Base-by-base conservation (phyloP, 2,888 invertebrate genomes). In the Drosophila limbata region DNA sequence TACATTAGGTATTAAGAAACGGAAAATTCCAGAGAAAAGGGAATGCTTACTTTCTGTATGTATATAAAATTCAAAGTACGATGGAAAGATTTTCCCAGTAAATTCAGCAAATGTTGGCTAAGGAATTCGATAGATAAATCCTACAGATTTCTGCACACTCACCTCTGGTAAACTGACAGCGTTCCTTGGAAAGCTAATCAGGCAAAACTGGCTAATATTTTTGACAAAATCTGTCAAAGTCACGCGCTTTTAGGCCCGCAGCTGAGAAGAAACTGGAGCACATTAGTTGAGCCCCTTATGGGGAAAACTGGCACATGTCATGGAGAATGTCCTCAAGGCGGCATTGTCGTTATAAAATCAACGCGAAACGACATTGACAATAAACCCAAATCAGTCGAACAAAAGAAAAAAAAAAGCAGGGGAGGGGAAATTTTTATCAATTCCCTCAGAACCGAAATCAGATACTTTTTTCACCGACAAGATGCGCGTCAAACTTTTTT, bases 401-500 rank as follows among this genome's bases (percentile, higher is more conserved):
- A 76, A 71, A 79, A 71, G 68, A 56, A 51, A 59, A 57, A 39
- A 60, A 62, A 55, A 21, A 28, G 37, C 47, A 57, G 39, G 45
- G 56, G 44, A 57, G 40, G 45, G 56, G 35, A 33, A 70, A 60
- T 40, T 50, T 75, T 50, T 77, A 73, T 62, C 73, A 76, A 69
- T 73, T 60, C 65, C 64, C 65, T 19, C 17, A 62, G 53, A 57
- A 60, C 6, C 37, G 17, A 65, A 87, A 87, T 84, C 77, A 80
- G 85, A 90, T 85, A 83, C 86, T 84, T 77, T 67, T 78, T 79
- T 13, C n/a, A 8, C 13, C 62, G 64, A 78, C 73, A 76, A 73
- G 67, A 75, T 47, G 62, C 70, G 69, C 75, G 84, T 78, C 82
- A 87, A 84, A 79, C 63, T 84, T 85, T 81, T 61, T 42, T 31